Conservation (phyloP, 1,140 invertebrate species). For the Hormaphis cornu region DNA sequence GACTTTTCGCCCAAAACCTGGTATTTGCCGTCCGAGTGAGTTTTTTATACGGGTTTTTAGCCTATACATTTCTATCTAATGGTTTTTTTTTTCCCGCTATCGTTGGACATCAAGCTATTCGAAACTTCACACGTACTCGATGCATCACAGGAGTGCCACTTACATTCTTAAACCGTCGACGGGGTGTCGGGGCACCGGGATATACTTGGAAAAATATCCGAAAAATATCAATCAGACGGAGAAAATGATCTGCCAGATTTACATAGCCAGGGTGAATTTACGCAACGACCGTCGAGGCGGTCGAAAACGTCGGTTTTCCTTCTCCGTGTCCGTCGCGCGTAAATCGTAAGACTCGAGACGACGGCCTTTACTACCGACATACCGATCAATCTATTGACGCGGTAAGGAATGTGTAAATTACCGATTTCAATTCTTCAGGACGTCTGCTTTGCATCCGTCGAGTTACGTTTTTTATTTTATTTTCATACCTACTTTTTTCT, state of each 20-base stretch:
- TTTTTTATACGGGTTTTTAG: neutral
- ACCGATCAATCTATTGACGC: no score
- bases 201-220: neutral
- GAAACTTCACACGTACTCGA: neutral
- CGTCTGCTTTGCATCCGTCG: no score
- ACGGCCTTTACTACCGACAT: no score
- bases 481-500: no score
- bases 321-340: no score
- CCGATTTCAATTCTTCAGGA: no score
- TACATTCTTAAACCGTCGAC: slow-evolving; percentile 1
- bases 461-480: no score
- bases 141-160: neutral
- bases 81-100: slow-evolving; percentile 34
- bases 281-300: no score
- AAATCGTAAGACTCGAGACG: no score
- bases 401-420: no score
- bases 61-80: neutral
- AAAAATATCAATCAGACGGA: neutral
- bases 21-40: slow-evolving; percentile 81
- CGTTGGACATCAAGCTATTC: neutral
- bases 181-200: neutral
- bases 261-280: neutral
- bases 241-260: slow-evolving; percentile 1
- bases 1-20: slow-evolving; percentile 89
- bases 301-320: no score